These are phyloP conservation scores for Leptosomus discolor DNA, from an alignment of 2,113 vertebrate genomes.

Conservation along the genomic window DNA sequence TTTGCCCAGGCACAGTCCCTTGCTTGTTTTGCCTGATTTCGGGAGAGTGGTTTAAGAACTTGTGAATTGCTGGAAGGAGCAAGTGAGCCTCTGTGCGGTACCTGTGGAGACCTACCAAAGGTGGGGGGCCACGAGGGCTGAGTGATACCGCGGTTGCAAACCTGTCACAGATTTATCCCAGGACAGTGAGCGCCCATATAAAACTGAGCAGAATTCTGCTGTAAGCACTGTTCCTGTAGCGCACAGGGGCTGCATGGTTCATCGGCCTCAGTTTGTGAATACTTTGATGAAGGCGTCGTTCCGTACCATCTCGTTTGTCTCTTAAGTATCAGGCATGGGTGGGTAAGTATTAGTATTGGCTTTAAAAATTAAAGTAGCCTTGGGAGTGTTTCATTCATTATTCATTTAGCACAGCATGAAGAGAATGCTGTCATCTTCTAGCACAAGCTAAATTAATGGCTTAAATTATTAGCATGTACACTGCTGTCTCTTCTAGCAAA, in stretches of 20 bases:
- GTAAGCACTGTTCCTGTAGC: neutral
- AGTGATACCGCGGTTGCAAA: rapidly evolving
- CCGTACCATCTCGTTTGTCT: neutral
- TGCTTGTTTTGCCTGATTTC: neutral
- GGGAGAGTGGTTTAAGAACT: neutral
- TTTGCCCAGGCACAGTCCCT: neutral
- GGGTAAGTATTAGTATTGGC: constrained; percentile 39
- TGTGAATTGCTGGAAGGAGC: neutral
- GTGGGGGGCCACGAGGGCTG: neutral
- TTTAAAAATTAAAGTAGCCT: constrained; percentile 55
- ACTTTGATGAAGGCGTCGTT: neutral
- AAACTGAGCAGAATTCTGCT: neutral
- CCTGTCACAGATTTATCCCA: neutral
- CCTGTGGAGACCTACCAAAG: neutral
- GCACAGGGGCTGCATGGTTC: neutral
- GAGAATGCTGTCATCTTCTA: constrained; percentile 40
- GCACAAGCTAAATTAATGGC: constrained; percentile 54
- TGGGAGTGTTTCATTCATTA: constrained; percentile 37
- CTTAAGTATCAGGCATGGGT: neutral
- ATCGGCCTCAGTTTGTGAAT: neutral
- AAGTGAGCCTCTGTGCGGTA: neutral
- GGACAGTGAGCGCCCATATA: neutral
- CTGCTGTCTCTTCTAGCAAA: constrained; percentile 26
- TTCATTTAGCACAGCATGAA: constrained; percentile 35
- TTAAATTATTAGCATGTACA: constrained; percentile 51